Percentiles rank a stretch among this genome's conserved stretches.
Evolutionary conservation across 2,888 invertebrate genomes (phyloP).

Genomic region (Acleris laterana): DNA sequence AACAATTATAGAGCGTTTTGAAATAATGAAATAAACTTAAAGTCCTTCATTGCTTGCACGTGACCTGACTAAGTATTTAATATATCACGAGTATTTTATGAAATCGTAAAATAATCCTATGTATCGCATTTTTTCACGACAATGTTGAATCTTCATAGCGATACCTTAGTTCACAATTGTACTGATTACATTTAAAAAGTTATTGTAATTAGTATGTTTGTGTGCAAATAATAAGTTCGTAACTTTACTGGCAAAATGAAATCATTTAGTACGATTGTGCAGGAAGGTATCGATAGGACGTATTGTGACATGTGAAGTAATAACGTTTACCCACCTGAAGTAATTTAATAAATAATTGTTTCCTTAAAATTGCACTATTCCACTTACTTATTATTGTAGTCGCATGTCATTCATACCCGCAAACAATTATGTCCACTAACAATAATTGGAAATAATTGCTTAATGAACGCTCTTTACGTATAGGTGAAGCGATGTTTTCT

Average conservation of each 20-base stretch:
- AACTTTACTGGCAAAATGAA: too few species aligned
- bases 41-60: constrained; percentile 34
- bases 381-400: constrained; percentile 50
- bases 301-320: background rate
- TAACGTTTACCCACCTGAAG: background rate
- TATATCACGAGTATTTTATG: too few species aligned
- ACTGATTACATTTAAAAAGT: too few species aligned
- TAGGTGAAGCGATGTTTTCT: constrained; percentile 56
- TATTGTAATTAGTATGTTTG: too few species aligned
- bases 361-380: constrained; percentile 57
- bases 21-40: constrained; percentile 23
- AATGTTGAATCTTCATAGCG: too few species aligned
- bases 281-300: too few species aligned
- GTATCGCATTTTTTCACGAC: too few species aligned
- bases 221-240: too few species aligned
- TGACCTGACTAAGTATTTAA: background rate
- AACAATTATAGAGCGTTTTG: constrained; percentile 49
- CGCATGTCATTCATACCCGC: constrained; percentile 56
- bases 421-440: constrained; percentile 64
- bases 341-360: constrained; percentile 41
- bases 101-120: too few species aligned
- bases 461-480: constrained; percentile 63
- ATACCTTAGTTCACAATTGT: too few species aligned
- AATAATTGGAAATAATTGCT: constrained; percentile 73
- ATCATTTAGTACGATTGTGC: too few species aligned